Conservation (phyloP, 2,888 invertebrate genomes). For the Abrostola triplasia region DNA sequence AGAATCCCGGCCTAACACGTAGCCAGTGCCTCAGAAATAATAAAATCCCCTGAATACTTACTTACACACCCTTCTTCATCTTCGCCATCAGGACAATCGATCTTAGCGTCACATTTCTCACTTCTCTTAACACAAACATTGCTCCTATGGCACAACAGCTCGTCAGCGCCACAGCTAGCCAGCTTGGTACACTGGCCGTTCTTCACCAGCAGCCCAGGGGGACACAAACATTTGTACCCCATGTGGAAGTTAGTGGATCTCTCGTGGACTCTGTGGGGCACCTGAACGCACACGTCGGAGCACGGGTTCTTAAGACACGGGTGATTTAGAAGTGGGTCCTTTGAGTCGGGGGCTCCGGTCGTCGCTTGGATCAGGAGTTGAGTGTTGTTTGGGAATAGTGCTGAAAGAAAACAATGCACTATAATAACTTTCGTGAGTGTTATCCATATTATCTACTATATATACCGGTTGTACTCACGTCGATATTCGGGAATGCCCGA, state of each 20-base stretch:
- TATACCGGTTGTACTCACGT: too few relatives aligned
- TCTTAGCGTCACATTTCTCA: conserved; percentile 83
- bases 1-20: not conserved
- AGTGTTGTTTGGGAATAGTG: conserved; percentile 83
- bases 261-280: conserved; percentile 50
- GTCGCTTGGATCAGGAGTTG: conserved; percentile 74
- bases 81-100: conserved; percentile 87
- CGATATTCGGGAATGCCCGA: too few relatives aligned
- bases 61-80: conserved; percentile 87
- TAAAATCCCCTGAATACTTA: conserved; percentile 50
- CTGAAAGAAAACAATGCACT: conserved; percentile 67
- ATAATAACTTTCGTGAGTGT: too few relatives aligned
- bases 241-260: conserved; percentile 25
- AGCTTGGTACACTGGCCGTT: conserved; percentile 88
- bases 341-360: conserved; percentile 47
- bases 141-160: conserved; percentile 81
- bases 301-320: conserved; percentile 91
- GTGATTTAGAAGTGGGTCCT: conserved; percentile 75
- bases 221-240: conserved; percentile 89
- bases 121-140: conserved; percentile 77
- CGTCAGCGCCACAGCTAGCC: conserved; percentile 82
- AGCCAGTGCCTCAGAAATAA: not conserved
- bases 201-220: conserved; percentile 89
- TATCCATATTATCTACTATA: too few relatives aligned
- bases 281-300: conserved; percentile 92